Evolutionary conservation across 1,140 invertebrate genomes (phyloP).

Genomic region (Macrosteles quadrilineatus): DNA sequence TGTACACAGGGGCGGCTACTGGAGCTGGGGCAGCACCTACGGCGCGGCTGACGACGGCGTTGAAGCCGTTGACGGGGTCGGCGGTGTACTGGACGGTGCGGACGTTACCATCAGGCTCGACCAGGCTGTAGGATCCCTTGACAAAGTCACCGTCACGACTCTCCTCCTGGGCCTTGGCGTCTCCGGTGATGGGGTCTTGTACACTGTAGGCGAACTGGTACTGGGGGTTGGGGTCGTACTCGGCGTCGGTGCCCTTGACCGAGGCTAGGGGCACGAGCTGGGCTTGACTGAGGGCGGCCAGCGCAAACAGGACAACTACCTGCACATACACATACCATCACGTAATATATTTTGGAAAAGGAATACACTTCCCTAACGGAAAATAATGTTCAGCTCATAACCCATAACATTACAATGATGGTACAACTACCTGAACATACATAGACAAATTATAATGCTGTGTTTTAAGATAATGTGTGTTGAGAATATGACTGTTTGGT

Average conservation of each 20-base stretch:
- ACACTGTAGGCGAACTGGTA: conserved; percentile 59
- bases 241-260: conserved; percentile 16
- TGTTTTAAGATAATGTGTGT: too few species aligned
- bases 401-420: too few species aligned
- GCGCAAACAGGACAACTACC: conserved; percentile 24
- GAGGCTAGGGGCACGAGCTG: conserved; percentile 29
- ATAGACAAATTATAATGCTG: too few species aligned
- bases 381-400: too few species aligned
- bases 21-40: conserved; percentile 29
- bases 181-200: conserved; percentile 54
- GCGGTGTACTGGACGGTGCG: conserved; percentile 61
- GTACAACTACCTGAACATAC: too few species aligned
- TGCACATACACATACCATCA: too few species aligned
- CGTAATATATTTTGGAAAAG: too few species aligned
- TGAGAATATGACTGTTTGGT: too few species aligned
- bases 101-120: conserved; percentile 58
- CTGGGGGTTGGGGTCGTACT: conserved; percentile 45
- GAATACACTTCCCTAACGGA: too few species aligned
- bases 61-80: conserved; percentile 62
- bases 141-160: conserved; percentile 55
- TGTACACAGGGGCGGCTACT: background rate
- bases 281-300: background rate
- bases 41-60: conserved; percentile 60
- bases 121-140: conserved; percentile 54
- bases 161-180: conserved; percentile 56